Percentiles rank a stretch among this genome's conserved stretches.
phyloP scores from a whole-genome alignment of 1,140 invertebrate genomes.

The Xylocopa sonorina region DNA sequence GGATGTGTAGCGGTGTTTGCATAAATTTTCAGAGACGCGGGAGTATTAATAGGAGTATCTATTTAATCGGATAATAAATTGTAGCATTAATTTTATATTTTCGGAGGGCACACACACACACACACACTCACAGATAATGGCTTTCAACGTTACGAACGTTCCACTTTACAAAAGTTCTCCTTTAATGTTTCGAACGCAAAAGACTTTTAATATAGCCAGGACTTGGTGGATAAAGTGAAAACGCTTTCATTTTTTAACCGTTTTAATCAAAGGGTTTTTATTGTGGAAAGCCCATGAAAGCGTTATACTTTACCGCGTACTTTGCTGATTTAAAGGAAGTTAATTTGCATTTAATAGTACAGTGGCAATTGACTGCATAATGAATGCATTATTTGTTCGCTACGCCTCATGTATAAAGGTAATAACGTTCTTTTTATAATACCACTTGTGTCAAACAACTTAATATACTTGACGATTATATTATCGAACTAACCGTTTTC shows the following conservation, averaged over 20 bases:
- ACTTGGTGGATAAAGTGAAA: background rate
- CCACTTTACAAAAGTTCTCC: background rate
- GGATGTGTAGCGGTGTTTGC: no score
- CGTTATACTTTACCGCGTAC: background rate
- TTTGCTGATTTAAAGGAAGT: background rate
- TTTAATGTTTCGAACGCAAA: background rate
- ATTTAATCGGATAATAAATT: no score
- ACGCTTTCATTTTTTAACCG: background rate
- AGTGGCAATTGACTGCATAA: background rate
- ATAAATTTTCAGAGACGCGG: no score
- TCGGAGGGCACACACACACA: no score
- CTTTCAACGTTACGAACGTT: no score
- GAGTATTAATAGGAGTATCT: no score
- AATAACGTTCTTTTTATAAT: background rate
- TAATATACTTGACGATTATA: no score
- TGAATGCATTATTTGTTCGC: background rate
- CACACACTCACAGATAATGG: no score
- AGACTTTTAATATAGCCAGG: background rate
- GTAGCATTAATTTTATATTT: no score
- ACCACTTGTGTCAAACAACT: background rate
- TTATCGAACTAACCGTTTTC: no score
- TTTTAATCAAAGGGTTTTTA: no score
- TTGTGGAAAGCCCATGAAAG: background rate
- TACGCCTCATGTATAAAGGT: no score
- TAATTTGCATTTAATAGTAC: constrained; percentile 9